phyloP scores from a whole-genome alignment of 2,888 invertebrate genomes.

The Anodontia alba region DNA sequence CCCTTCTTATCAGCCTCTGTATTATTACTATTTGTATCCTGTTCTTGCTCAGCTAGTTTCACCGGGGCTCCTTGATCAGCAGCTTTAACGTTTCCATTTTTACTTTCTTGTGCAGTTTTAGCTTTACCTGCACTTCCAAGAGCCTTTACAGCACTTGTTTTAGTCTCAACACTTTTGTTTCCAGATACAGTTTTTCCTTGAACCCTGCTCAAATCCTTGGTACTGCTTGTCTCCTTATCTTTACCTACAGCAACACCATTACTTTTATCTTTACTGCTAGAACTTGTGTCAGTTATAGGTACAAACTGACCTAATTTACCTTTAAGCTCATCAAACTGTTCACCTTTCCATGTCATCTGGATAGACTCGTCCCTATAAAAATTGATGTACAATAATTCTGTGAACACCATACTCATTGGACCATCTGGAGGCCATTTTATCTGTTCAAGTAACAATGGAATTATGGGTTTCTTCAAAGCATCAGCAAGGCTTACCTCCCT shows the following conservation, averaged over 20 bases:
- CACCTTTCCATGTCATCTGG: slow-evolving; percentile 71
- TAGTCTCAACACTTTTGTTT: neutral
- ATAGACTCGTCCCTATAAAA: slow-evolving; percentile 66
- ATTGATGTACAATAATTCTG: slow-evolving; percentile 79
- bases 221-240: neutral
- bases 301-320: slow-evolving; percentile 50
- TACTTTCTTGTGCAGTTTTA: neutral
- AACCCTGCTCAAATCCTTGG: neutral
- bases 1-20: neutral
- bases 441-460: slow-evolving; percentile 81
- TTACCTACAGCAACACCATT: neutral
- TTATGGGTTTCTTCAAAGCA: slow-evolving; percentile 81
- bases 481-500: slow-evolving; percentile 82
- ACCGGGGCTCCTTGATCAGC: neutral
- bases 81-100: neutral
- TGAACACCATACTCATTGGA: slow-evolving; percentile 83
- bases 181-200: neutral
- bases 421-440: slow-evolving; percentile 83
- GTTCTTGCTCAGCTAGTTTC: neutral
- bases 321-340: slow-evolving; percentile 70
- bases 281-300: neutral
- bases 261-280: neutral
- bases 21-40: neutral
- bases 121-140: neutral
- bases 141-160: neutral